phyloP scores from a whole-genome alignment of 2,888 invertebrate genomes.

The Sinohyriopsis cumingii region DNA sequence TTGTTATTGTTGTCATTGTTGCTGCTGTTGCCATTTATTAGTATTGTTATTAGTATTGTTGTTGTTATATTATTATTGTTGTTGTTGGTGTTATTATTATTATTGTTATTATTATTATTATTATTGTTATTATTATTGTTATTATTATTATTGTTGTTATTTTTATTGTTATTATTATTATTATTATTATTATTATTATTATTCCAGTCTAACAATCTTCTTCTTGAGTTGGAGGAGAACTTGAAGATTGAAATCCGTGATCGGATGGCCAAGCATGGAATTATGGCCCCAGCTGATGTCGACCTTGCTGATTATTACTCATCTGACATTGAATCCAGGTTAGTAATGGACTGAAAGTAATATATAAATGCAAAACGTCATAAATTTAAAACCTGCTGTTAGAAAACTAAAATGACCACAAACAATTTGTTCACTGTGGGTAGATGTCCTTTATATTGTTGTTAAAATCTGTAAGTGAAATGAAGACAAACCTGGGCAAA shows the following conservation, averaged over 20 bases:
- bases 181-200: slow-evolving; percentile 1
- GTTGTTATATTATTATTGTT: no score
- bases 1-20: no score
- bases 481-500: no score
- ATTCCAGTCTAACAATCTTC: slow-evolving; percentile 62
- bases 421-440: not conserved
- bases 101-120: no score
- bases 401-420: not conserved
- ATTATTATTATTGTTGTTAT: no score
- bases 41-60: no score
- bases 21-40: no score
- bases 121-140: no score
- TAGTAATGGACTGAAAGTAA: slow-evolving; percentile 1
- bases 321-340: slow-evolving; percentile 60
- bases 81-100: no score
- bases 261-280: slow-evolving; percentile 47
- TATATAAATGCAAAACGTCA: no score
- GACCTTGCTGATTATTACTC: slow-evolving; percentile 56
- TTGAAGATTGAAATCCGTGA: slow-evolving; percentile 50
- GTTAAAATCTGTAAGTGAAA: not conserved
- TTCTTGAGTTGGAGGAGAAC: slow-evolving; percentile 57
- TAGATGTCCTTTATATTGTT: not conserved
- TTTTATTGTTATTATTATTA: no score
- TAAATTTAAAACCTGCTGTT: not conserved
- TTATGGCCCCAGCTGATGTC: slow-evolving; percentile 33